Percentiles rank a stretch among this genome's conserved stretches.
phyloP scores from a whole-genome alignment of 2,797 vertebrate genomes.

The Pyrocephalus nanus region DNA sequence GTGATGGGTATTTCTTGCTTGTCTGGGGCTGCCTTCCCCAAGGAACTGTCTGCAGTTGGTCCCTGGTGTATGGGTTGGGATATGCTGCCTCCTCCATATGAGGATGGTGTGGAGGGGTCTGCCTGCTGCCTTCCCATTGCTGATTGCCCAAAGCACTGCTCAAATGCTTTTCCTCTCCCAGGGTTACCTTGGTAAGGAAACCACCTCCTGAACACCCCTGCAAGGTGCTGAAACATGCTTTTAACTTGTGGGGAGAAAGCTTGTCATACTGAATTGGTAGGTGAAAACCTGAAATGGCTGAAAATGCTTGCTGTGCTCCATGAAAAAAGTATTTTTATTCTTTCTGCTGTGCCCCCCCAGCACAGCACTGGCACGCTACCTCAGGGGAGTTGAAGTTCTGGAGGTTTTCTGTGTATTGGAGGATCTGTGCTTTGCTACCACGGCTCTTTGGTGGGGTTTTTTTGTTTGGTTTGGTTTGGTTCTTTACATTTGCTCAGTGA shows the following conservation, averaged over 20 bases:
- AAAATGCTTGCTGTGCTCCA: not conserved
- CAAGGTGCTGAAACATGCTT: not conserved
- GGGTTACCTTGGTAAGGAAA: not conserved
- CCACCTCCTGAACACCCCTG: not conserved
- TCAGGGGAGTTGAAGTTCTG: not conserved
- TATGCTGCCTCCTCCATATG: not conserved
- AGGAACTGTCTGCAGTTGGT: not conserved
- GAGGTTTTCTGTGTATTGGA: not conserved
- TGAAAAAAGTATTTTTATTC: not conserved
- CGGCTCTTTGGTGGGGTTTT: not conserved
- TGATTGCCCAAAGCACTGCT: not conserved
- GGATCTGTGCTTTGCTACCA: not conserved
- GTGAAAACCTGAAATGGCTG: not conserved
- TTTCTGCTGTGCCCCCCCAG: not conserved
- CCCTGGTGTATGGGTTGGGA: not conserved
- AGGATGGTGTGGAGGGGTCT: not conserved
- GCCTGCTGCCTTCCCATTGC: not conserved
- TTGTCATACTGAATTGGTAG: not conserved
- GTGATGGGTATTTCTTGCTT: not conserved
- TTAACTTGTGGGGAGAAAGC: not conserved
- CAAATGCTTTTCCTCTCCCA: not conserved
- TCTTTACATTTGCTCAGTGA: not conserved
- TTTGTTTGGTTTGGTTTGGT: rapidly evolving
- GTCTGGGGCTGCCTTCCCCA: not conserved
- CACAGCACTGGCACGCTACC: rapidly evolving